phyloP scores from a whole-genome alignment of 2,888 invertebrate species.

The Tenthredo scrophulariae region DNA sequence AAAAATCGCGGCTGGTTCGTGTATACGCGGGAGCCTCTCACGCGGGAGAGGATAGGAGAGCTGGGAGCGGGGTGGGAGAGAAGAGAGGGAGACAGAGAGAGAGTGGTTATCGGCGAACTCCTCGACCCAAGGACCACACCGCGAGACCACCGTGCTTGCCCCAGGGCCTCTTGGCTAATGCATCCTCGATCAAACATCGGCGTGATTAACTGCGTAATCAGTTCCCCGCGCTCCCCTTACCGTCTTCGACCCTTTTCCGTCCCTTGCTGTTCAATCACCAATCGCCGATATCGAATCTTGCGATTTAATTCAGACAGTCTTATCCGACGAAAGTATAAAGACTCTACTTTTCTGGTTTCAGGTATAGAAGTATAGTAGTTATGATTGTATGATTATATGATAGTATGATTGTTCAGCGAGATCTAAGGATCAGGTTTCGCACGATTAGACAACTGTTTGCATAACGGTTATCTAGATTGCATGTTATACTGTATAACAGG shows the following conservation, averaged over 20 bases:
- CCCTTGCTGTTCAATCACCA: slow-evolving; percentile 36
- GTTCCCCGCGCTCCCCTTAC: slow-evolving; percentile 41
- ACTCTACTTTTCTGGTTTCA: background rate
- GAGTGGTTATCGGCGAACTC: slow-evolving; percentile 54
- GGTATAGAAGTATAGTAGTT: background rate
- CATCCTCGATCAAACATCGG: slow-evolving; percentile 72
- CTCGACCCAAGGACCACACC: slow-evolving; percentile 73
- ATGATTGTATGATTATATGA: too few species aligned
- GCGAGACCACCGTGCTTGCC: slow-evolving; percentile 75
- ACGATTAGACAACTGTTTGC: slow-evolving; percentile 28
- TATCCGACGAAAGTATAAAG: background rate
- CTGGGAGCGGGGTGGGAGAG: background rate
- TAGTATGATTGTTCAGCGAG: background rate
- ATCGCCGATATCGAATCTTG: slow-evolving; percentile 21
- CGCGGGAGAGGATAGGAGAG: slow-evolving; percentile 30
- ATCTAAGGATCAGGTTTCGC: background rate
- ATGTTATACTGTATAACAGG: background rate
- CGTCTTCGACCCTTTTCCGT: background rate
- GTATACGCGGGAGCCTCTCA: slow-evolving; percentile 37
- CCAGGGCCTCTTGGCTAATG: slow-evolving; percentile 69
- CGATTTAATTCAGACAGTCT: background rate
- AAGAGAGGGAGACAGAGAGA: slow-evolving; percentile 56
- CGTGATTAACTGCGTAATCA: slow-evolving; percentile 67
- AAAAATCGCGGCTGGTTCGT: slow-evolving; percentile 66
- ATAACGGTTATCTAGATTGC: background rate